Conservation (phyloP, 2,113 vertebrate species). For the Cryptomyrus ogoouensis region DNA sequence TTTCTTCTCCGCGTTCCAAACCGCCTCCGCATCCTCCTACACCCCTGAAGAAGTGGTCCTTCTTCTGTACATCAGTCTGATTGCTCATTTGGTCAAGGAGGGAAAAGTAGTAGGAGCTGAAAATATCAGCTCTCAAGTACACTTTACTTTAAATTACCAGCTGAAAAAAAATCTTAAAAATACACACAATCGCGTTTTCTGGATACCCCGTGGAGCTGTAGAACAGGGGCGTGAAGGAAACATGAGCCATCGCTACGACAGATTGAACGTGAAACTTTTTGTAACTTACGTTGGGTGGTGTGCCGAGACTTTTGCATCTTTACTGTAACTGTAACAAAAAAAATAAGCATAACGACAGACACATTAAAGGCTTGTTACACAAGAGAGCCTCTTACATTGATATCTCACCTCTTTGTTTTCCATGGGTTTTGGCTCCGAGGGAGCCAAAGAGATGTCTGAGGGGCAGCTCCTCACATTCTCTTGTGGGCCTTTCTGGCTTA, state of each 20-base stretch:
- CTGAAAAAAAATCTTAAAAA: not conserved
- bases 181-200: not conserved
- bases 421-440: not conserved
- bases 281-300: not conserved
- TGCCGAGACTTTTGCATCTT: not conserved
- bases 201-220: not conserved
- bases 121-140: not conserved
- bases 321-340: not conserved
- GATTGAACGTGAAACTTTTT: not conserved
- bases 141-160: not conserved
- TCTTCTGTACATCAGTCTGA: not conserved
- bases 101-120: not conserved
- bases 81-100: conserved; percentile 6
- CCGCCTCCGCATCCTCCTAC: not conserved
- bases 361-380: not conserved
- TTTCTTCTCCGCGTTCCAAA: not conserved
- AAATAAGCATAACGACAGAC: not conserved
- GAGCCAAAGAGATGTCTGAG: not conserved
- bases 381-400: not conserved
- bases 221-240: not conserved
- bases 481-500: not conserved
- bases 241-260: not conserved
- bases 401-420: not conserved
- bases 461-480: not conserved
- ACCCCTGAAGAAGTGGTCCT: not conserved